Evolutionary conservation across 2,888 invertebrate species (phyloP).

Genomic region (Myopa testacea): DNA sequence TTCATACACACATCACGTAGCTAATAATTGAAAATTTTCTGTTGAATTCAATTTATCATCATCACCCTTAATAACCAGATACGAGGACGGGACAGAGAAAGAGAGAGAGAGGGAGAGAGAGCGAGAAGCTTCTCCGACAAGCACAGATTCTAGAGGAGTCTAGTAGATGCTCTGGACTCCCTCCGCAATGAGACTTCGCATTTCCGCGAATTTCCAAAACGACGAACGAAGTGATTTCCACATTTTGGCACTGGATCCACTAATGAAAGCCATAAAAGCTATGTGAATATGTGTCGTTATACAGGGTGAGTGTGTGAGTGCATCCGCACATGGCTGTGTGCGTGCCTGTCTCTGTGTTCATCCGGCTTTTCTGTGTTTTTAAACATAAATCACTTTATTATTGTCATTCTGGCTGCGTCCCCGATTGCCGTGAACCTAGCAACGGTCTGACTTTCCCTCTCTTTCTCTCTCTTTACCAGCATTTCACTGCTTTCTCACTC

Average conservation of each 20-base stretch:
- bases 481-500: neutral
- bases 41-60: neutral
- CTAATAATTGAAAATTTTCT: slow-evolving; percentile 24
- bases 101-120: neutral
- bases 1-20: neutral
- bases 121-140: neutral
- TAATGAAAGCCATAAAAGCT: neutral
- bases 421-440: slow-evolving; percentile 11
- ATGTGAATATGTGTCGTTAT: neutral
- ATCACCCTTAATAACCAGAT: neutral
- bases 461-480: slow-evolving; percentile 1
- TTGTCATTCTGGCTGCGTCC: slow-evolving; percentile 17
- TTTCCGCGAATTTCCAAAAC: too few species aligned
- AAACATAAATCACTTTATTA: slow-evolving; percentile 22
- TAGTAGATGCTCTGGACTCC: too few species aligned
- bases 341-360: slow-evolving; percentile 22
- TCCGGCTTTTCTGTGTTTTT: neutral
- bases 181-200: too few species aligned
- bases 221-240: too few species aligned
- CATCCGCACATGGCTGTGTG: neutral
- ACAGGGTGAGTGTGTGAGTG: neutral
- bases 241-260: too few species aligned
- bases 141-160: too few species aligned
- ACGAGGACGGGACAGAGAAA: neutral
- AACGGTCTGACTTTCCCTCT: slow-evolving; percentile 16